These are phyloP conservation scores for Microtus montanus DNA, from an alignment of 2,113 vertebrate genomes.

Conservation along the genomic window DNA sequence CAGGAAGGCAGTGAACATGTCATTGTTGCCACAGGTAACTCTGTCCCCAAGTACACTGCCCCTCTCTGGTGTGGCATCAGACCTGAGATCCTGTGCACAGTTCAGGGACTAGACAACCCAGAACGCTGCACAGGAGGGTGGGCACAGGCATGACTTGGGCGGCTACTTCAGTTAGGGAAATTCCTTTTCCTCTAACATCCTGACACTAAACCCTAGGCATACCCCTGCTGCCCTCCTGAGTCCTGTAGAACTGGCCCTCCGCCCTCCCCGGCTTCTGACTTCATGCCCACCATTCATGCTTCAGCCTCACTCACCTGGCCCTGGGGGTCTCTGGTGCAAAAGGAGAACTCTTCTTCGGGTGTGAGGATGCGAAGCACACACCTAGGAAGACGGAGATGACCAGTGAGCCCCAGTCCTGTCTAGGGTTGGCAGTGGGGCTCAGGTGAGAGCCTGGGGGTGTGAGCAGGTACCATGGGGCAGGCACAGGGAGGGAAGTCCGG, in stretches of 20 bases:
- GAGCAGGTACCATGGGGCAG: neutral
- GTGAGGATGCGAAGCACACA: conserved; percentile 68
- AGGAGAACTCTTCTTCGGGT: conserved; percentile 81
- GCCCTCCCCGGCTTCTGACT: neutral
- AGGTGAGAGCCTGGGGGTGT: neutral
- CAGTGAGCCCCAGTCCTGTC: neutral
- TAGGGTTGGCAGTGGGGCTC: neutral
- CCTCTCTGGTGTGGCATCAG: neutral
- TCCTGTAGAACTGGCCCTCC: neutral
- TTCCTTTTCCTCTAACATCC: neutral
- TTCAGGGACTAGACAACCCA: neutral
- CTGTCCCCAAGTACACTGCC: neutral
- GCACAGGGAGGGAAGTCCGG: neutral
- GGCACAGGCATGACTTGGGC: neutral
- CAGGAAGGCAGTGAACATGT: neutral
- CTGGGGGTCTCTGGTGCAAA: conserved; percentile 69
- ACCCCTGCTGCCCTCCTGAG: too few relatives aligned
- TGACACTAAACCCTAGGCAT: neutral
- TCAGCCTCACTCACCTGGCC: conserved; percentile 73
- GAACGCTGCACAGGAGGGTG: neutral
- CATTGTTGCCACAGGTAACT: neutral
- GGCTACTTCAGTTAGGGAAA: neutral
- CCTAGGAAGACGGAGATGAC: conserved; percentile 60
- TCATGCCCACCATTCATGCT: accelerated
- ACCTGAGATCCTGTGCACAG: neutral